These are phyloP conservation scores for Drosophila anomelani DNA, from an alignment of 2,888 invertebrate species.

Conservation along the genomic window DNA sequence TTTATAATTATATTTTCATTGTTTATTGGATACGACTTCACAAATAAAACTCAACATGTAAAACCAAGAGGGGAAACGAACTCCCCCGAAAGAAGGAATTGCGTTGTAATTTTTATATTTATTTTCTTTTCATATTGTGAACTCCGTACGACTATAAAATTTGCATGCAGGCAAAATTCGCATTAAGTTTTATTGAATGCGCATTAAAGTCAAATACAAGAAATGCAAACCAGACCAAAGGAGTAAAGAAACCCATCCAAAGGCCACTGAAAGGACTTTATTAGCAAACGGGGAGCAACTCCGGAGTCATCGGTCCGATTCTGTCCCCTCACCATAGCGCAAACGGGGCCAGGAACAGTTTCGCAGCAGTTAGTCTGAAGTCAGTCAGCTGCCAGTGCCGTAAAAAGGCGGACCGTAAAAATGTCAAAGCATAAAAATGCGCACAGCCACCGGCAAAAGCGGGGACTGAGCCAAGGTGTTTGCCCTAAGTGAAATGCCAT, in stretches of 20 bases:
- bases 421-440: slow-evolving; percentile 73
- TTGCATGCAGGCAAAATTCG: slow-evolving; percentile 78
- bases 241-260: slow-evolving; percentile 35
- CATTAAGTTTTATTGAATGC: slow-evolving; percentile 78
- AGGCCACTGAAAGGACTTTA: slow-evolving; percentile 67
- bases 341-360: slow-evolving; percentile 36
- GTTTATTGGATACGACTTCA: not conserved
- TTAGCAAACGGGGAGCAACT: slow-evolving; percentile 70
- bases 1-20: slow-evolving; percentile 4
- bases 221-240: slow-evolving; percentile 50
- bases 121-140: slow-evolving; percentile 35
- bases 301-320: slow-evolving; percentile 15
- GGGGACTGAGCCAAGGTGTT: slow-evolving; percentile 44
- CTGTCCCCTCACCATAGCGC: not conserved
- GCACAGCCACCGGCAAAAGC: slow-evolving; percentile 50
- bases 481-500: slow-evolving; percentile 46
- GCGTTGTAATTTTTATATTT: slow-evolving; percentile 57
- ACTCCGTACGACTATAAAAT: slow-evolving; percentile 58
- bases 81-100: slow-evolving; percentile 35
- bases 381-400: slow-evolving; percentile 77
- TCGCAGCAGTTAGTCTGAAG: slow-evolving; percentile 64
- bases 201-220: slow-evolving; percentile 78
- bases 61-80: slow-evolving; percentile 37
- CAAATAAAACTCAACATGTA: slow-evolving; percentile 15
- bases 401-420: slow-evolving; percentile 64